Evolutionary conservation across 64 coral and sea anemone genomes (phyloP), one percentile per base, ranked within the genome.

Genomic region (Anthopleura sola): DNA sequence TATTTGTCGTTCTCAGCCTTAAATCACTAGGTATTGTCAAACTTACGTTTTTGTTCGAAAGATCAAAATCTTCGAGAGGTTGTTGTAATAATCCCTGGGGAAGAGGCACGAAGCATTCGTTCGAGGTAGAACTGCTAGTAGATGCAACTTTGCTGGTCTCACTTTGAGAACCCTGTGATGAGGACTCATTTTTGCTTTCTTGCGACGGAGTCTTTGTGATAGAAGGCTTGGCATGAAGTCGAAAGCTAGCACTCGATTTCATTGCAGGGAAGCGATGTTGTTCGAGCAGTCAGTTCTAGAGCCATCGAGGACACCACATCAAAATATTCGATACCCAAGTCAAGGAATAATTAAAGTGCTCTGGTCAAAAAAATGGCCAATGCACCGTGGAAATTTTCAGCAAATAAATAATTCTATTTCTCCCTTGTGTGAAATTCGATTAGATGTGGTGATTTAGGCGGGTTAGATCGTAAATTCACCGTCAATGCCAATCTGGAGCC

Each of bases 201-300:
- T 44, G 36, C 47, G 76, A 26, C 5, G 37, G 76, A 24, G 76
- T 21, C 10, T 48, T 79, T 24, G 76, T 47, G 38, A 33, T 83
- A 20, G 54, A 68, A 60, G 74, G 23, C 71, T 80, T 85, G 32
- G 75, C n/a, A 55, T 56, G 55, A 48, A 91, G 81, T 49, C 89
- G 85, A 64, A 91, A 91, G 77, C 89, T 86, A 47, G 89, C 89
- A 68, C 89, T 91, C 26, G 89, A 91, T 82, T 91, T 91, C 89
- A 91, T 91, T 47, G 76, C 37, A 10, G 21, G 8, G 1, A 71
- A 71, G 66, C 14, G 29, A 71, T 31, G 66, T 71, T 71, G 66
- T 34, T 34, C 26, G n/a, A 71, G 29, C 2, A n/a, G 66, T 3
- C 28, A 71, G 66, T 71, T 32, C 66, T 71, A 34, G 28, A 71